These are phyloP conservation scores for Eubucco bourcierii DNA, from an alignment of 2,113 vertebrate species.

Conservation along the genomic window DNA sequence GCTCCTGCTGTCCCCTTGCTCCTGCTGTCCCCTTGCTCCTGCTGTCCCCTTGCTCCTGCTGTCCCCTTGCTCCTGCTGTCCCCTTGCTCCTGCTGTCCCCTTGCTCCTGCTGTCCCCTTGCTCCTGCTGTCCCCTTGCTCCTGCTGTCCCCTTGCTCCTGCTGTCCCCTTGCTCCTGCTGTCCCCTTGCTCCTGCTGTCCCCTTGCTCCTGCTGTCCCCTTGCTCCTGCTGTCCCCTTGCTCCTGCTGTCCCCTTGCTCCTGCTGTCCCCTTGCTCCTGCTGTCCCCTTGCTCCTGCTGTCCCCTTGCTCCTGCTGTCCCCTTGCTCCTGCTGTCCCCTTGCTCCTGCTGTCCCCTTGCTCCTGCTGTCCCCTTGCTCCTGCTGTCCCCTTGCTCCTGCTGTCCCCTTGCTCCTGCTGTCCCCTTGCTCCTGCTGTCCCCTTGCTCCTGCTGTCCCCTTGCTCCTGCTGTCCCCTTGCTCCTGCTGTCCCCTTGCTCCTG, in stretches of 20 bases:
- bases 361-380: neutral
- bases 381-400: neutral
- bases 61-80: neutral
- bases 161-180: neutral
- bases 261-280: neutral
- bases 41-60: neutral
- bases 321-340: neutral
- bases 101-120: neutral
- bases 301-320: neutral
- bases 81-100: neutral
- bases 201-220: neutral
- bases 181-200: neutral
- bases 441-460: neutral
- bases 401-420: neutral
- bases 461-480: neutral
- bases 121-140: neutral
- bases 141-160: neutral
- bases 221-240: neutral
- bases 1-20: neutral
- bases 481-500: neutral
- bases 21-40: neutral
- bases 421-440: neutral
- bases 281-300: neutral
- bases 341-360: neutral
- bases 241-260: neutral